Percentiles rank a stretch among this genome's conserved stretches.
Conservation (phyloP, 2,113 vertebrate species). For the Rhizomys pruinosus region DNA sequence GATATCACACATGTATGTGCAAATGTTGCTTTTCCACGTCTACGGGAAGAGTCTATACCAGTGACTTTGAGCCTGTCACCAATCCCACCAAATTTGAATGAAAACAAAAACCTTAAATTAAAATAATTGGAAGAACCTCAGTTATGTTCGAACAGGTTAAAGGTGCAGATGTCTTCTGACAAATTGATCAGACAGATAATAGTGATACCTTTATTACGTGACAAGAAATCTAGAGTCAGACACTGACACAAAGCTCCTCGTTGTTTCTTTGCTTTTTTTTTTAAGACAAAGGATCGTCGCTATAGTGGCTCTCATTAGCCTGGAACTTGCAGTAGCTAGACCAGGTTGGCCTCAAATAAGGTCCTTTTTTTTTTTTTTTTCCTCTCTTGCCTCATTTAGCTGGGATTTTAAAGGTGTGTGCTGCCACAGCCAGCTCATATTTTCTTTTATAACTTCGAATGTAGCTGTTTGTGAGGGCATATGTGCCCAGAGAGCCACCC, state of each 20-base stretch:
- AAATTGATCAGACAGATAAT: background rate
- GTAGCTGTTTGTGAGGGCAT: background rate
- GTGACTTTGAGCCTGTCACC: constrained; percentile 97
- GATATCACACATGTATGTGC: constrained; percentile 99
- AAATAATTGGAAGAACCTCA: constrained; percentile 98
- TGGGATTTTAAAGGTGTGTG: too few species aligned
- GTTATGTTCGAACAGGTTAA: constrained; percentile 99
- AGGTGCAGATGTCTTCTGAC: constrained; percentile 88
- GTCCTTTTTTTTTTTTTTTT: too few species aligned
- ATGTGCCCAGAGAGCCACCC: too few species aligned
- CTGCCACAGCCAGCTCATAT: too few species aligned
- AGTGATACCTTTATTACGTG: background rate
- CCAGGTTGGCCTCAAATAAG: too few species aligned
- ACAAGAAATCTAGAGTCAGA: background rate
- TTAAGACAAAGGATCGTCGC: too few species aligned
- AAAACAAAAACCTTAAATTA: too few species aligned
- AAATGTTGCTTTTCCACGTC: constrained; percentile 99
- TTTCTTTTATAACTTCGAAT: background rate
- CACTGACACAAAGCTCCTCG: background rate
- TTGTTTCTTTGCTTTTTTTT: background rate
- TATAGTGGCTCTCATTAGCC: background rate
- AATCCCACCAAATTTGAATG: constrained; percentile 99
- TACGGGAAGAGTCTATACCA: constrained; percentile 97
- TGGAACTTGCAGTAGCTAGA: too few species aligned
- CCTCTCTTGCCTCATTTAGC: too few species aligned